These are phyloP conservation scores for Etheostoma nigrum DNA, from an alignment of 2,797 vertebrate species.

Conservation along the genomic window DNA sequence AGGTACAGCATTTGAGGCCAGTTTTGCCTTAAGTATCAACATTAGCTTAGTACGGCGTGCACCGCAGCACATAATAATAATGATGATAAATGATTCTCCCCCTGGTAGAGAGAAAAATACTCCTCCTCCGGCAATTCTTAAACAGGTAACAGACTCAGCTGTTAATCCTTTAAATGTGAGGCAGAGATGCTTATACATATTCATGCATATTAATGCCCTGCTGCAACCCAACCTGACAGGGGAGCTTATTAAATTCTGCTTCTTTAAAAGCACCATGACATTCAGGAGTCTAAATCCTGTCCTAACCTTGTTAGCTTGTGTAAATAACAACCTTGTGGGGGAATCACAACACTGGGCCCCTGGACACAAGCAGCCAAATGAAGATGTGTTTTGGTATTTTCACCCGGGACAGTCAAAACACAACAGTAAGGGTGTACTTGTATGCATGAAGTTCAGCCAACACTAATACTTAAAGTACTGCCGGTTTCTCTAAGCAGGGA, in stretches of 20 bases:
- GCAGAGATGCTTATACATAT: conserved; percentile 80
- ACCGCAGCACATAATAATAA: conserved; percentile 57
- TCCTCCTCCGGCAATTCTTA: conserved; percentile 72
- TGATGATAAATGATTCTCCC: conserved; percentile 68
- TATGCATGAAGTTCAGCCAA: conserved; percentile 35
- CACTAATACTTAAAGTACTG: conserved; percentile 11
- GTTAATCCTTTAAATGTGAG: conserved; percentile 79
- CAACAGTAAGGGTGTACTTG: neutral
- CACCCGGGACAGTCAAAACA: conserved; percentile 44
- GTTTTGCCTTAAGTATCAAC: conserved; percentile 51
- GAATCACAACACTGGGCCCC: conserved; percentile 48
- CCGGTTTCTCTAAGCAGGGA: conserved; percentile 2
- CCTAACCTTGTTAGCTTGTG: conserved; percentile 82
- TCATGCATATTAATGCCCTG: conserved; percentile 78
- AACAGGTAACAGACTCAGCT: conserved; percentile 77
- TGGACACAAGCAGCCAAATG: conserved; percentile 51
- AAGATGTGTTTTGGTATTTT: conserved; percentile 65
- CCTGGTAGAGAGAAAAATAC: conserved; percentile 40
- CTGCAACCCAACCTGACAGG: conserved; percentile 79
- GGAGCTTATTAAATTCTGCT: conserved; percentile 82
- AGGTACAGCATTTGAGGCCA: conserved; percentile 46
- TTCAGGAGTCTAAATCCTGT: conserved; percentile 81
- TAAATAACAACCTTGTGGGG: conserved; percentile 78
- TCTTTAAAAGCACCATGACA: conserved; percentile 81
- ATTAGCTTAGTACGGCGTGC: conserved; percentile 37